Conservation (phyloP, 2,797 vertebrate genomes). For the Saxicola maurus region DNA sequence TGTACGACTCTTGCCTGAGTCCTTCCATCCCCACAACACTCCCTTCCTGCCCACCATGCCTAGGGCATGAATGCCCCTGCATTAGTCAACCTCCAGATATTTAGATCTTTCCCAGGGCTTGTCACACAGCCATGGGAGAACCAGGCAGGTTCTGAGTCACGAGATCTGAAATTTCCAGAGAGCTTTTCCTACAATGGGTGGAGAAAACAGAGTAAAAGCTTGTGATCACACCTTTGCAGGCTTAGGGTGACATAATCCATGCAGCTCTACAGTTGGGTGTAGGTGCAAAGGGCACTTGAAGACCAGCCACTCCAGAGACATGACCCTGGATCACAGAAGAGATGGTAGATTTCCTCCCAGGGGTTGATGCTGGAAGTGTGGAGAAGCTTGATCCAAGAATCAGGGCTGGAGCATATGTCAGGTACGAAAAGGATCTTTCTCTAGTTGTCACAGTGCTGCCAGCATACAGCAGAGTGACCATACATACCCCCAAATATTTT, state of each 20-base stretch:
- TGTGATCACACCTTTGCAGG: not conserved
- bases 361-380: not conserved
- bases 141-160: not conserved
- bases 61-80: not conserved
- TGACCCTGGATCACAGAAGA: not conserved
- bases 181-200: not conserved
- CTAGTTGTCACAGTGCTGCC: not conserved
- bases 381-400: not conserved
- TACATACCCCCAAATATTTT: not conserved
- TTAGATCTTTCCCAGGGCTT: not conserved
- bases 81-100: not conserved
- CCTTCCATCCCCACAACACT: not conserved
- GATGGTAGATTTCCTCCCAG: not conserved
- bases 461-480: not conserved
- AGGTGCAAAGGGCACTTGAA: not conserved
- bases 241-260: not conserved
- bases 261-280: not conserved
- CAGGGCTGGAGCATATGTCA: rapidly evolving
- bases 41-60: not conserved
- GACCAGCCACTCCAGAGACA: not conserved
- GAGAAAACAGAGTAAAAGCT: not conserved
- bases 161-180: not conserved
- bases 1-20: not conserved
- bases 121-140: not conserved
- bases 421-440: not conserved